phyloP scores from a whole-genome alignment of 2,888 invertebrate species.

The Boloria selene region DNA sequence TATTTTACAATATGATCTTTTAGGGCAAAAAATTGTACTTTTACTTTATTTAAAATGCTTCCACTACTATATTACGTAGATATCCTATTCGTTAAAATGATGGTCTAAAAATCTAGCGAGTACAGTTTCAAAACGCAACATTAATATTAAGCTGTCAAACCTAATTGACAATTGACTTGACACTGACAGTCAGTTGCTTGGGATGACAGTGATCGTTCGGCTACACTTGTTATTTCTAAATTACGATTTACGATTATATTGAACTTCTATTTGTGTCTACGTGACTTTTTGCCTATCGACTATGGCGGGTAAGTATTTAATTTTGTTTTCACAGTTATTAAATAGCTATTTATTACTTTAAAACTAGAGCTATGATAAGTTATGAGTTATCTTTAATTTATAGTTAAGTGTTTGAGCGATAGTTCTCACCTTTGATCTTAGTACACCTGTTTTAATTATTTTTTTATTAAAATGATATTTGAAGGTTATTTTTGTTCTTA shows the following conservation, averaged over 20 bases:
- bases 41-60: too few species aligned
- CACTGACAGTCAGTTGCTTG: conserved; percentile 22
- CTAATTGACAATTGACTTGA: neutral
- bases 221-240: conserved; percentile 4
- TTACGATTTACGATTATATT: conserved; percentile 18
- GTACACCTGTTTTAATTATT: neutral
- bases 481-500: conserved; percentile 12
- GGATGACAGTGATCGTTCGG: conserved; percentile 37
- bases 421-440: conserved; percentile 48
- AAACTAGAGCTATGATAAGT: neutral
- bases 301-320: conserved; percentile 64
- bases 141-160: too few species aligned
- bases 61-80: too few species aligned
- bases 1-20: too few species aligned
- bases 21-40: too few species aligned
- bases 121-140: too few species aligned
- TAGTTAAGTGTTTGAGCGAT: conserved; percentile 2
- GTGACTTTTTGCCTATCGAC: conserved; percentile 50
- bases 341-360: neutral
- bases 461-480: neutral
- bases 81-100: too few species aligned
- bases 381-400: neutral
- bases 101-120: too few species aligned
- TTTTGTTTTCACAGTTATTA: conserved; percentile 9
- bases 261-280: conserved; percentile 38